Base-by-base conservation (phyloP, 2,888 invertebrate genomes). In the Agonopterix subpropinquella region DNA sequence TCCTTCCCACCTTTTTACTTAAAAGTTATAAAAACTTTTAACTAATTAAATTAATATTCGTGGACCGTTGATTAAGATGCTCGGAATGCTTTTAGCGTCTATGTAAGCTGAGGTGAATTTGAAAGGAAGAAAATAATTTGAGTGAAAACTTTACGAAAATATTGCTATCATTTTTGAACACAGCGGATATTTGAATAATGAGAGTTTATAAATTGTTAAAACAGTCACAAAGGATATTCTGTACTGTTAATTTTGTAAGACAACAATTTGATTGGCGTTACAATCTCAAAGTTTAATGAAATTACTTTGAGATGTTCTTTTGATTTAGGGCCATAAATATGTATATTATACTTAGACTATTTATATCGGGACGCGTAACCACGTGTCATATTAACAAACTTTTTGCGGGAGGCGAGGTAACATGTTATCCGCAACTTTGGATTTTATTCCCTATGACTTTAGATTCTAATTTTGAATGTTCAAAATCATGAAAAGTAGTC, bases 1-100 rank as follows among this genome's bases (percentile, higher is more conserved):
- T 69, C 65, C 51, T 60, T 70, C 59, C 65, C 66, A 74, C 73
- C 71, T 76, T 78, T 70, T 77, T 73, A 74, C 74, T 73, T 70
- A 74, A 71, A 73, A 77, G 76, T 76, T 76, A 69, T 68, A 74
- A 77, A 80, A 81, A 77, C 74, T 81, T 80, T 76, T 75, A 70
- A 73, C 71, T 80, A 82, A 80, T 82, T 78, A 79, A 79, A 80
- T 81, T 80, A 80, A 78, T 81, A 81, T 80, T 81, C 77, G 72
- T 70, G 69, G 75, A 67, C 70, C 74, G 77, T 80, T 83, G 80
- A 84, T 83, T 80, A 81, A 79, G 78, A 73, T 73, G 76, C 73
- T 70, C 65, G 74, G 73, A 81, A 80, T 80, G 82, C 80, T 81
- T 81, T 81, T 82, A 82, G 67, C 78, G 76, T 66, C 70, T 73